phyloP scores from a whole-genome alignment of 1,140 invertebrate genomes.

The Dolichoris vasculosae region DNA sequence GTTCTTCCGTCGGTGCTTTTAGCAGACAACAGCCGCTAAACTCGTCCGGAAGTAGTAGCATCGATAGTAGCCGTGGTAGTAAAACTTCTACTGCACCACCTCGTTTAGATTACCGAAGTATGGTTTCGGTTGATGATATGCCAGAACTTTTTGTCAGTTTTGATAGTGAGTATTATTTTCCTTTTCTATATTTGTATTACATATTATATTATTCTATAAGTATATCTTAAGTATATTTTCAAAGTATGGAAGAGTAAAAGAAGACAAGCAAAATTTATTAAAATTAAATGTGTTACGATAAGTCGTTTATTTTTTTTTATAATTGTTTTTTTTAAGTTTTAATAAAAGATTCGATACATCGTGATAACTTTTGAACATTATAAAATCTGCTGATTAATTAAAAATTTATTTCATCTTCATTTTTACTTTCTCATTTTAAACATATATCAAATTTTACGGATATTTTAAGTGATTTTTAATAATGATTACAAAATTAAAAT shows the following conservation, averaged over 20 bases:
- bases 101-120: conserved; percentile 90
- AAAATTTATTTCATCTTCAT: conserved; percentile 26
- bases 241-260: neutral
- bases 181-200: neutral
- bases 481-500: neutral
- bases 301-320: conserved; percentile 12
- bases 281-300: conserved; percentile 5
- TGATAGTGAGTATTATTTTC: conserved; percentile 86
- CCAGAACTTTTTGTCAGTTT: conserved; percentile 94
- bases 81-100: conserved; percentile 78
- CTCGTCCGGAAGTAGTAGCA: conserved; percentile 72
- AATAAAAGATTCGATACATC: neutral
- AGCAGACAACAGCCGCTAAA: conserved; percentile 77
- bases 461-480: neutral
- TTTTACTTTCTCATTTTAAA: neutral
- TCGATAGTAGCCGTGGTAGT: conserved; percentile 76
- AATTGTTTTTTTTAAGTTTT: no score
- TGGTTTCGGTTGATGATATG: conserved; percentile 95
- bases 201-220: neutral
- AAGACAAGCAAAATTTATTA: conserved; percentile 47
- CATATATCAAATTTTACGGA: neutral
- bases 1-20: conserved; percentile 87
- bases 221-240: neutral
- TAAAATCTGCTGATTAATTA: conserved; percentile 47
- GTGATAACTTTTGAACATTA: conserved; percentile 17